These are phyloP conservation scores for Chondrilla cf. caribensis DNA, from an alignment of 37 sponge, comb jelly and placozoan genomes.

Conservation along the genomic window DNA sequence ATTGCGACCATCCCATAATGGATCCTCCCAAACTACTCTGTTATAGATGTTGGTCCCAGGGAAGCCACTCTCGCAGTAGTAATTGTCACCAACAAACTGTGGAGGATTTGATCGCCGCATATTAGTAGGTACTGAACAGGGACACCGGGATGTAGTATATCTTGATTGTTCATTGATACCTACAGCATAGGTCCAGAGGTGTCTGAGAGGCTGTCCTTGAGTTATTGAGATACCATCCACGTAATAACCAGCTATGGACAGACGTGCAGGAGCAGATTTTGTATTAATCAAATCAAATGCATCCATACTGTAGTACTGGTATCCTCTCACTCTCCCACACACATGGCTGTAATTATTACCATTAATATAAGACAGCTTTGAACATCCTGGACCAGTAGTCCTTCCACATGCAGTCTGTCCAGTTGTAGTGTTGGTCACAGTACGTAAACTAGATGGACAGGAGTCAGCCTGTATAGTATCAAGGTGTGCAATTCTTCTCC, in stretches of 20 bases:
- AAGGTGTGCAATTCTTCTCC: too few species aligned
- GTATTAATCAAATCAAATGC: neutral
- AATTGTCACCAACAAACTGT: neutral
- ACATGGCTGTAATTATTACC: neutral
- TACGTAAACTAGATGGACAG: neutral
- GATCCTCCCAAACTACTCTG: neutral
- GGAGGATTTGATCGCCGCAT: neutral
- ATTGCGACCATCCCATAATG: neutral
- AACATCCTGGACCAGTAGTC: neutral
- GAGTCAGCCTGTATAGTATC: too few species aligned
- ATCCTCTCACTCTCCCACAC: conserved; percentile 5
- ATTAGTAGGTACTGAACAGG: neutral
- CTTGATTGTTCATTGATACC: neutral
- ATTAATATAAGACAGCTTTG: neutral
- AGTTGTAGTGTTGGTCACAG: neutral
- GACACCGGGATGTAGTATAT: too few species aligned
- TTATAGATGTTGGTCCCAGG: neutral
- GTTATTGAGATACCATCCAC: neutral
- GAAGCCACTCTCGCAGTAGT: neutral
- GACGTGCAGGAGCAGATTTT: too few species aligned
- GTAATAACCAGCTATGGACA: neutral
- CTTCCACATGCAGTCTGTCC: neutral
- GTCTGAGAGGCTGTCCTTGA: neutral
- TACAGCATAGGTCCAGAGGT: neutral
- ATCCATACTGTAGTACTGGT: neutral